Evolutionary conservation across 2,113 vertebrate species (phyloP).

Genomic region (Leptobrachium ailaonicum): DNA sequence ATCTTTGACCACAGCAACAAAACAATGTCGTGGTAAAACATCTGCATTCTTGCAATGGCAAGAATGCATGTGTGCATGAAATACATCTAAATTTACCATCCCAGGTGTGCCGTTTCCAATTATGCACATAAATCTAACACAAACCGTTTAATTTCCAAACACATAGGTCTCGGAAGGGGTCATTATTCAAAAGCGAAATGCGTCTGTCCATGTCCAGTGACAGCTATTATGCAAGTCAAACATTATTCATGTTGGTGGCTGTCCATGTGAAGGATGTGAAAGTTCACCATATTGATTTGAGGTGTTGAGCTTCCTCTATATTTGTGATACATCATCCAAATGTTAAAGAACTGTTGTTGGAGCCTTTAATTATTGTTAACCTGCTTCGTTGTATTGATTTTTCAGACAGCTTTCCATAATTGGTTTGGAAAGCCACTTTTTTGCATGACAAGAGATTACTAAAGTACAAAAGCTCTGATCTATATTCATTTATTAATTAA

Average conservation of each 20-base stretch:
- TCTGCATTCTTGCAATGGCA: too few species aligned
- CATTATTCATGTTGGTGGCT: slow-evolving; percentile 29
- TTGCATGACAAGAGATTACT: slow-evolving; percentile 7
- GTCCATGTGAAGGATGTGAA: slow-evolving; percentile 8
- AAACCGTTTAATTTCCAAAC: not conserved
- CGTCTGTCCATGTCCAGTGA: slow-evolving; percentile 8
- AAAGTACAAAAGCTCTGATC: not conserved
- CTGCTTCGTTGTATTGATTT: slow-evolving; percentile 25
- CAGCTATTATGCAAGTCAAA: not conserved
- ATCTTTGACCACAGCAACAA: too few species aligned
- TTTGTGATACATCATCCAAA: slow-evolving; percentile 8
- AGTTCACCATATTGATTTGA: slow-evolving; percentile 20
- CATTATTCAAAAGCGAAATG: not conserved
- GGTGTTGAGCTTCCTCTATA: slow-evolving; percentile 2
- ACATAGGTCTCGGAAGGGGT: not conserved
- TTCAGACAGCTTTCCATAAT: slow-evolving; percentile 11
- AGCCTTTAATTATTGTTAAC: slow-evolving; percentile 34
- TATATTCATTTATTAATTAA: too few species aligned
- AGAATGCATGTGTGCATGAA: too few species aligned
- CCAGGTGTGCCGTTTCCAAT: too few species aligned
- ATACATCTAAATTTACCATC: too few species aligned
- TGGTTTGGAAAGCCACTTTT: slow-evolving; percentile 11
- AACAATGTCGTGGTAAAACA: too few species aligned
- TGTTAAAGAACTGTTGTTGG: slow-evolving; percentile 16
- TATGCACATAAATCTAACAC: not conserved